phyloP scores from a whole-genome alignment of 2,113 vertebrate species.

The Synchiropus splendidus region DNA sequence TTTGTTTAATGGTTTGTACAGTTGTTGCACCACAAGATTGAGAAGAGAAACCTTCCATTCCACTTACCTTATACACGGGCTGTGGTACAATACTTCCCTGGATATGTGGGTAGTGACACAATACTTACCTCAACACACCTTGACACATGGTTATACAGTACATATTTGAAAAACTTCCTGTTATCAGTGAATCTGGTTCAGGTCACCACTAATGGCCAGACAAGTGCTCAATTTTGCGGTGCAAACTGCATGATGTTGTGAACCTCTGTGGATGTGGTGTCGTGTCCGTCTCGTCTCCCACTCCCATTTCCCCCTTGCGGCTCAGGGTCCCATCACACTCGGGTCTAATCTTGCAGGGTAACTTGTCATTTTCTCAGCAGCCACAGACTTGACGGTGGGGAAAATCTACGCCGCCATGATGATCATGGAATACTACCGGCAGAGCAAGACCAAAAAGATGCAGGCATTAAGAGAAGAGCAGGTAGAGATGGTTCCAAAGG shows the following conservation, averaged over 20 bases:
- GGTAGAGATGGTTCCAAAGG: slow-evolving; percentile 58
- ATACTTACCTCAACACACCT: neutral
- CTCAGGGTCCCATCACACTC: slow-evolving; percentile 67
- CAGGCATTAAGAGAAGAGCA: slow-evolving; percentile 86
- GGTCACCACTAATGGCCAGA: no score
- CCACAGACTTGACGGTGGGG: slow-evolving; percentile 84
- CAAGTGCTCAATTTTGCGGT: slow-evolving; percentile 9
- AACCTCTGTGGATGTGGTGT: slow-evolving; percentile 27
- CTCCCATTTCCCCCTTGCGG: slow-evolving; percentile 43
- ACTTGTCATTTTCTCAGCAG: slow-evolving; percentile 75
- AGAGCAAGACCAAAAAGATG: slow-evolving; percentile 87
- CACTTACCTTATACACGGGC: neutral
- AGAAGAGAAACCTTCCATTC: slow-evolving; percentile 21
- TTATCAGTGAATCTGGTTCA: no score
- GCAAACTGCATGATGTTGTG: slow-evolving; percentile 26
- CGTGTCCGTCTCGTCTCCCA: slow-evolving; percentile 35
- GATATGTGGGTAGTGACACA: neutral
- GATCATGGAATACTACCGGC: slow-evolving; percentile 96
- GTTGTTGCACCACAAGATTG: slow-evolving; percentile 26
- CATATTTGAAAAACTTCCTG: no score
- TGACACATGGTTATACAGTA: no score
- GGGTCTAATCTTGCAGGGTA: slow-evolving; percentile 69
- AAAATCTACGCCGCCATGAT: slow-evolving; percentile 98
- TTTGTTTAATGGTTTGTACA: slow-evolving; percentile 31
- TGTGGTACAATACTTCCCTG: no score